A percentile compares a stretch with the other conserved stretches of the same genome.
Conservation (phyloP, 2,113 vertebrate genomes). For the Eurypyga helias region DNA sequence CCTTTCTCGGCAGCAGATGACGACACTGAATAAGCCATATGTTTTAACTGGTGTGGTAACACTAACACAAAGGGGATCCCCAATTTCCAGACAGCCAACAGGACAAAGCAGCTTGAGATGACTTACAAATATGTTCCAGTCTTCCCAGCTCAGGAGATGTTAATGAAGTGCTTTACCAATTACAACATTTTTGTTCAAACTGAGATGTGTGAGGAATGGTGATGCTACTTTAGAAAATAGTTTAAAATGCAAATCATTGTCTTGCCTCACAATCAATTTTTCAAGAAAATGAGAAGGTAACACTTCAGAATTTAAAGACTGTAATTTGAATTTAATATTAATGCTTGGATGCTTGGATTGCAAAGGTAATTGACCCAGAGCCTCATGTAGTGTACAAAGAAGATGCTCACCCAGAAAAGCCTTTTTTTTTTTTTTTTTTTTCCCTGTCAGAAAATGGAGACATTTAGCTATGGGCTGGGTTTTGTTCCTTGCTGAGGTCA, state of each 20-base stretch:
- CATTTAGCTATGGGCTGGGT: slow-evolving; percentile 46
- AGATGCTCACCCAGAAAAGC: slow-evolving; percentile 63
- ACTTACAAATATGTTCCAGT: neutral
- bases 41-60: neutral
- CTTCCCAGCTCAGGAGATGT: neutral
- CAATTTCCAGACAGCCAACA: neutral
- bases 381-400: slow-evolving; percentile 55
- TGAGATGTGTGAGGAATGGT: neutral
- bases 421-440: slow-evolving; percentile 7
- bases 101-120: neutral
- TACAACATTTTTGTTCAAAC: neutral
- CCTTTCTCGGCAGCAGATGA: neutral
- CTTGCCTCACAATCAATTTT: slow-evolving; percentile 63
- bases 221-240: slow-evolving; percentile 42
- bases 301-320: slow-evolving; percentile 66
- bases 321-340: slow-evolving; percentile 74
- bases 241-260: slow-evolving; percentile 71
- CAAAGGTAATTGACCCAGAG: slow-evolving; percentile 66
- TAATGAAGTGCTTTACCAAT: neutral
- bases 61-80: neutral
- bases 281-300: slow-evolving; percentile 60
- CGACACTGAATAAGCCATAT: neutral
- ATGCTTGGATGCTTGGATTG: slow-evolving; percentile 31
- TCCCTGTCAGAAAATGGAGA: slow-evolving; percentile 64
- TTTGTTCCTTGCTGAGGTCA: slow-evolving; percentile 79